phyloP scores from a whole-genome alignment of 2,113 vertebrate genomes.

The Rhodinocichla rosea region DNA sequence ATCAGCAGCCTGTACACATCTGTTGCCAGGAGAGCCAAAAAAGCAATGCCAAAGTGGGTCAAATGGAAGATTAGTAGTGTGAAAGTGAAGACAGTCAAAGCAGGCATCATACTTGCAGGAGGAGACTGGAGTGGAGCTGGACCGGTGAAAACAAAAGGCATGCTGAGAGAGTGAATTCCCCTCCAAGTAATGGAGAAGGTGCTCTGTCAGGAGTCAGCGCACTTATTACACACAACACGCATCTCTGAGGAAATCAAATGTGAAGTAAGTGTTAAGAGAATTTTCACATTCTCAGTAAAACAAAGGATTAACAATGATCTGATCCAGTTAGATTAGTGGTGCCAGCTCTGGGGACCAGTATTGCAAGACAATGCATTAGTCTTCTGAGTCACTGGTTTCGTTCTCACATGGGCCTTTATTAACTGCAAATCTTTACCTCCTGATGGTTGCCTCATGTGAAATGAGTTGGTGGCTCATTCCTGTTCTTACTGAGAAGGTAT shows the following conservation, averaged over 20 bases:
- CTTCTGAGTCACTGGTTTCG: conserved; percentile 40
- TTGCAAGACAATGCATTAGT: conserved; percentile 4
- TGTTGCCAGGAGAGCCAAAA: background rate
- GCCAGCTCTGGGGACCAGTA: background rate
- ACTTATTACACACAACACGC: background rate
- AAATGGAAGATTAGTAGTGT: background rate
- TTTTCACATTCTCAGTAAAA: conserved; percentile 26
- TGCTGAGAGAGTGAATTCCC: background rate
- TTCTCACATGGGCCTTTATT: conserved; percentile 35
- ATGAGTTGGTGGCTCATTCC: conserved; percentile 46
- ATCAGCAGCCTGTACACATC: background rate
- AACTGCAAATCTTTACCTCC: conserved; percentile 28
- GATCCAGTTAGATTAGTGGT: conserved; percentile 40
- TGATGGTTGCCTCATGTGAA: conserved; percentile 48
- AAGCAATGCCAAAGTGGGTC: background rate
- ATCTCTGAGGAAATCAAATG: background rate
- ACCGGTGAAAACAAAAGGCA: background rate
- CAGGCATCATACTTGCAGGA: background rate
- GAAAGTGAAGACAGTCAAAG: background rate
- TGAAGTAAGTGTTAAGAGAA: background rate
- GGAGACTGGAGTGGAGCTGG: rapidly evolving
- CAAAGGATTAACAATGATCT: conserved; percentile 29
- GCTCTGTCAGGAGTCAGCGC: background rate
- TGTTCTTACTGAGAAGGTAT: conserved; percentile 24
- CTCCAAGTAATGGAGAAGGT: background rate